Evolutionary conservation across 2,113 vertebrate species (phyloP).

Genomic region (Tragelaphus strepsiceros): DNA sequence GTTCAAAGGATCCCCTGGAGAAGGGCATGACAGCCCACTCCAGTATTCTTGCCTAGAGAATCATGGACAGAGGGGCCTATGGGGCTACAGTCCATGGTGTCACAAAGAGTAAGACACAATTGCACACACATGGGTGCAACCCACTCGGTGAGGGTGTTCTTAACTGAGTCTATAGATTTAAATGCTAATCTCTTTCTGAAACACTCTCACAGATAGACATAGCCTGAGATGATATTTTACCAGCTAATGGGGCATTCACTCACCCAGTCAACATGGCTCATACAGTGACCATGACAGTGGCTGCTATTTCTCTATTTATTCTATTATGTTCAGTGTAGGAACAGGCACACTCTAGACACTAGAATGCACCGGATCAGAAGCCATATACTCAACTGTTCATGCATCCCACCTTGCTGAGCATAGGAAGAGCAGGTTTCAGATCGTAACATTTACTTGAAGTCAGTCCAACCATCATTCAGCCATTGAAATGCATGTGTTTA

Average conservation of each 20-base stretch:
- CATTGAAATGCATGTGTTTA: not conserved
- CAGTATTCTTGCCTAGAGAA: not conserved
- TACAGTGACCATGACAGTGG: not conserved
- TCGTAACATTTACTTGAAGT: not conserved
- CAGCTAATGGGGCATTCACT: not conserved
- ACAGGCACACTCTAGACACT: not conserved
- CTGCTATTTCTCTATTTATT: not conserved
- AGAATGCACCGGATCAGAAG: not conserved
- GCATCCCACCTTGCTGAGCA: not conserved
- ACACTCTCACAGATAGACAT: not conserved
- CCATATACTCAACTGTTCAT: rapidly evolving
- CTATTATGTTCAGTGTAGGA: not conserved
- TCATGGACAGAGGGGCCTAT: not conserved
- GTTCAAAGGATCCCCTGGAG: not conserved
- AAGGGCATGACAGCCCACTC: not conserved
- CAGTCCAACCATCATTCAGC: not conserved
- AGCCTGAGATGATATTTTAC: not conserved
- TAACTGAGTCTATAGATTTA: not conserved
- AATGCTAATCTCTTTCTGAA: not conserved
- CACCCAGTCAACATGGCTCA: not conserved
- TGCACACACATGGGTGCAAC: rapidly evolving
- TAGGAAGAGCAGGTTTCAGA: not conserved
- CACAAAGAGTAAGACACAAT: not conserved
- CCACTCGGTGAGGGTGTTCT: not conserved
- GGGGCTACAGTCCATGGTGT: not conserved